These are phyloP conservation scores for Polypedilum pembai DNA, from an alignment of 1,140 invertebrate genomes.

Conservation along the genomic window DNA sequence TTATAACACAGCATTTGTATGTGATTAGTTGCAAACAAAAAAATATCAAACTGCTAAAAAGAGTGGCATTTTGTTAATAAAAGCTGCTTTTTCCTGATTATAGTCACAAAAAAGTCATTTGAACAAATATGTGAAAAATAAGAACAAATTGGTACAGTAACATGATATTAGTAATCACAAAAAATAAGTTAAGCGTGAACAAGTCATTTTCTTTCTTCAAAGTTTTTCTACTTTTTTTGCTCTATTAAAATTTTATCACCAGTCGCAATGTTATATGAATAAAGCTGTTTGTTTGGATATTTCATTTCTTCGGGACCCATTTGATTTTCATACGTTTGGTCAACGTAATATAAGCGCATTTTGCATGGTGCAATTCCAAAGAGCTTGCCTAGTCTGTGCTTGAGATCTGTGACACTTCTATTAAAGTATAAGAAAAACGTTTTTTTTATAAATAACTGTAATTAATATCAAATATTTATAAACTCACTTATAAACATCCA, in stretches of 20 bases:
- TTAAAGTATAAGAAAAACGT: constrained; percentile 29
- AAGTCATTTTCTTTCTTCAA: not conserved
- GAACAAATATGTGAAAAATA: not conserved
- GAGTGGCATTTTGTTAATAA: not conserved
- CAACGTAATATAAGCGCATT: constrained; percentile 80
- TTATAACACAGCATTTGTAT: constrained; percentile 4
- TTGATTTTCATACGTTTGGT: constrained; percentile 59
- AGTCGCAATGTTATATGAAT: constrained; percentile 82
- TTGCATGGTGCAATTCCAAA: constrained; percentile 69
- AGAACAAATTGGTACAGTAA: not conserved
- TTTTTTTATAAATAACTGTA: too few species aligned
- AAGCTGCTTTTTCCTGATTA: constrained; percentile 11
- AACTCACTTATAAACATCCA: constrained; percentile 59
- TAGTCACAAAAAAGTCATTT: not conserved
- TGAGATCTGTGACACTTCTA: constrained; percentile 67
- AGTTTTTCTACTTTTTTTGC: constrained; percentile 47
- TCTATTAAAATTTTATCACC: constrained; percentile 88
- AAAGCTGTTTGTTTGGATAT: constrained; percentile 77
- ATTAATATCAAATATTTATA: not conserved
- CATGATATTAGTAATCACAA: constrained; percentile 25
- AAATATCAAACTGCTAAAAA: not conserved
- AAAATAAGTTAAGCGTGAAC: not conserved
- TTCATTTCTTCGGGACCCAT: constrained; percentile 81
- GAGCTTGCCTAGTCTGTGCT: constrained; percentile 67
- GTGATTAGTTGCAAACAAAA: constrained; percentile 18